Percentiles rank a stretch among this genome's conserved stretches.
These are phyloP conservation scores for Paratilapia polleni DNA, from an alignment of 2,113 vertebrate species.

Conservation along the genomic window DNA sequence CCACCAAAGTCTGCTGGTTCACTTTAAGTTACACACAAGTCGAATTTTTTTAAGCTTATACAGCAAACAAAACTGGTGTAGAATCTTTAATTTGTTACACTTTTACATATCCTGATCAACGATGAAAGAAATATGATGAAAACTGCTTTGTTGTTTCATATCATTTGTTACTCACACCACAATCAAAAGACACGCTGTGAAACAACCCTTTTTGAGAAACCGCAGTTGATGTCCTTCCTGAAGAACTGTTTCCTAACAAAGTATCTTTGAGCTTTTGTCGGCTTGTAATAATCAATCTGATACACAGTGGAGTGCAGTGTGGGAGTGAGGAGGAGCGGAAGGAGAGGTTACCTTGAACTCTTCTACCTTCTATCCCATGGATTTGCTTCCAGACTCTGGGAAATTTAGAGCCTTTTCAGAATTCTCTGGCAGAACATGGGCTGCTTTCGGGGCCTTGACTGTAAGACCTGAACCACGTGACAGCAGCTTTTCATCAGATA, in stretches of 20 bases:
- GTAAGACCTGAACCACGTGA: background rate
- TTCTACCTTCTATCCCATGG: constrained; percentile 38
- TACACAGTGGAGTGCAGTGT: background rate
- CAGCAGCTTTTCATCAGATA: background rate
- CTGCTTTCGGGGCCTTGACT: constrained; percentile 46
- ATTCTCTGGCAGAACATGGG: constrained; percentile 63
- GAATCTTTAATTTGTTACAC: background rate
- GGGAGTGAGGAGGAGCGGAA: constrained; percentile 56
- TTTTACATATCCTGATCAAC: background rate
- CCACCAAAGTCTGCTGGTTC: background rate
- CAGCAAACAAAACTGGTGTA: background rate
- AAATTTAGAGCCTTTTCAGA: constrained; percentile 51
- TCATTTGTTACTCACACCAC: background rate
- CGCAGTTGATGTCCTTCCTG: background rate
- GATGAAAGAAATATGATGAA: background rate
- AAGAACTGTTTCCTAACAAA: background rate
- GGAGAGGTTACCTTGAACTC: constrained; percentile 68
- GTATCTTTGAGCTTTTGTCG: background rate
- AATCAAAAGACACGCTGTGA: background rate
- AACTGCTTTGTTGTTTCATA: background rate
- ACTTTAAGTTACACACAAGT: background rate
- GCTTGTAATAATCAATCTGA: background rate
- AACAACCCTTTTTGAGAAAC: background rate
- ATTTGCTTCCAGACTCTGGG: constrained; percentile 51
- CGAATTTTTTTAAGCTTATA: background rate